These are phyloP conservation scores for Cyclina sinensis DNA, from an alignment of 1,140 invertebrate species.

Conservation along the genomic window DNA sequence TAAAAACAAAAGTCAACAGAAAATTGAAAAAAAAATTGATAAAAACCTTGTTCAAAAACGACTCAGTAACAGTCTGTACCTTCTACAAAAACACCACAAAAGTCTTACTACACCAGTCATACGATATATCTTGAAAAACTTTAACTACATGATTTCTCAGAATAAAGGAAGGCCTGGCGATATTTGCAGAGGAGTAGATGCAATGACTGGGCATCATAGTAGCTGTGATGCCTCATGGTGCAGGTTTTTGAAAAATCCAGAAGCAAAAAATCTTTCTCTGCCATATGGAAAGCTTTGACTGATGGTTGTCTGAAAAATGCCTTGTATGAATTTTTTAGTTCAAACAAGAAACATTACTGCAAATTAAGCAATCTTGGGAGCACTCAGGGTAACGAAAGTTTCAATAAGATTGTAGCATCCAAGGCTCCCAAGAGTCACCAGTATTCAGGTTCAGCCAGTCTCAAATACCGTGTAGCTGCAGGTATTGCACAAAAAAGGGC, in stretches of 20 bases:
- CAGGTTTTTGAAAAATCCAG: not conserved
- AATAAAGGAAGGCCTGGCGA: not conserved
- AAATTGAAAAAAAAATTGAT: constrained; percentile 55
- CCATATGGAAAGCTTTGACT: not conserved
- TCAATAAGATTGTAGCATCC: constrained; percentile 44
- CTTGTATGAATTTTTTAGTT: not conserved
- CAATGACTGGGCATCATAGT: not conserved
- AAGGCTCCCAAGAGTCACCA: constrained; percentile 49
- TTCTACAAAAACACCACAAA: too few relatives aligned
- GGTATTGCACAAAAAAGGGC: constrained; percentile 42
- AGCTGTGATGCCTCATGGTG: not conserved
- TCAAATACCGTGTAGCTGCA: constrained; percentile 23
- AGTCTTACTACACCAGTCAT: too few relatives aligned
- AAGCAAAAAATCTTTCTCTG: not conserved
- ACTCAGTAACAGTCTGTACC: too few relatives aligned
- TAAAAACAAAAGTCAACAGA: not conserved
- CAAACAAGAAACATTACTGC: not conserved
- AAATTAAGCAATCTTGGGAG: constrained; percentile 6
- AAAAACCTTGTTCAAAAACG: constrained; percentile 54
- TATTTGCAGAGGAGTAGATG: not conserved
- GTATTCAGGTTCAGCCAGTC: constrained; percentile 41
- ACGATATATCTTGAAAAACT: too few relatives aligned
- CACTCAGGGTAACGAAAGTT: constrained; percentile 58
- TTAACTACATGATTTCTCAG: too few relatives aligned
- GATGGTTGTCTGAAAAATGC: not conserved